Base-by-base conservation (phyloP, 2,888 invertebrate genomes). In the Eretmocerus hayati region DNA sequence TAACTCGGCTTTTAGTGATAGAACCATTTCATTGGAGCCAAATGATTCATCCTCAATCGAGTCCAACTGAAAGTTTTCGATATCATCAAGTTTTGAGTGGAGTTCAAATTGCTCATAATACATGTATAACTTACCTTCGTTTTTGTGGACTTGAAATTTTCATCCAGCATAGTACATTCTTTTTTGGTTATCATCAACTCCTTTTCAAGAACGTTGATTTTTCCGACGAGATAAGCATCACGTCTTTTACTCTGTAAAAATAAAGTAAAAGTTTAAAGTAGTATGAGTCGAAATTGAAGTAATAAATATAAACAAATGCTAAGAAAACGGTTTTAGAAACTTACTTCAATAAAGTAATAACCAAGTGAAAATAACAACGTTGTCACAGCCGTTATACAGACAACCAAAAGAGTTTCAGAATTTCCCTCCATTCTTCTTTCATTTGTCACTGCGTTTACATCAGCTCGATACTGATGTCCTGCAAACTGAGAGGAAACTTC, bases 311-410 rank as follows among this genome's bases (percentile, higher is more conserved):
- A 30, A 21, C 13, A 21, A n/a, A 37, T 22, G 36, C 43, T 26
- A 20, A 19, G 15, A 15, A 5, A 26, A n/a, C 11, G 22, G 2
- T 42, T 38, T 19, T n/a, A n/a, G n/a, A 44, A 44, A 54, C 61
- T 57, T 59, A 74, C 74, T 68, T 87, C 87, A 53, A 88, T 81
- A 59, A 84, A 83, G 67, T 87, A 84, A 71, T 87, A 85, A 19
- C 86, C 85, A 50, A 88, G 76, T 16, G 83, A 79, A 62, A 90
- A 88, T 42, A 86, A 68, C 6, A 88, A 73, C 1, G 85, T 80
- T 0, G 86, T 81, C n/a, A 79, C 71, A 3, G 86, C 84, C n/a
- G 85, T 81, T 40, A 86, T 77, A 13, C 77, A 63, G 26, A 84
- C 72, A 65, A 80, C 83, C 2, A 80, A 75, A 13, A 84, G 62